A percentile compares a stretch with the other conserved stretches of the same genome.
These are phyloP conservation scores for Sander vitreus DNA, from an alignment of 2,113 vertebrate genomes.

Conservation along the genomic window DNA sequence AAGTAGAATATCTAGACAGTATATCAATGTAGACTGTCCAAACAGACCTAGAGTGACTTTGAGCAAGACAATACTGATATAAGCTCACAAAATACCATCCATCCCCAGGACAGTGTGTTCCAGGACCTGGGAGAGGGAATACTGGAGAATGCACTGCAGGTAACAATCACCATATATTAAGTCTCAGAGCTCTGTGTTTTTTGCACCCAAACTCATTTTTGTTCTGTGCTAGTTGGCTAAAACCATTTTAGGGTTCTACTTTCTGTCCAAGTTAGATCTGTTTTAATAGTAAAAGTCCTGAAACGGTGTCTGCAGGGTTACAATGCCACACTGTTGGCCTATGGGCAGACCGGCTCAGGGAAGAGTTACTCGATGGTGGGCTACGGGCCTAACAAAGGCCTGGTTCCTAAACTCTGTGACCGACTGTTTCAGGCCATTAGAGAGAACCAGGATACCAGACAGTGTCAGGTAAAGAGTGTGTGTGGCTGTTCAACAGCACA, in stretches of 20 bases:
- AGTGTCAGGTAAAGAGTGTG: conserved; percentile 82
- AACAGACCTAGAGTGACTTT: no score
- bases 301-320: conserved; percentile 82
- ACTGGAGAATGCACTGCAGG: conserved; percentile 86
- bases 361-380: conserved; percentile 92
- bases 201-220: neutral
- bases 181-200: neutral
- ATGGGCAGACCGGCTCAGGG: conserved; percentile 88
- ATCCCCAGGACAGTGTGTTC: conserved; percentile 83
- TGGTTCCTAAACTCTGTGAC: conserved; percentile 86
- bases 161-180: conserved; percentile 13
- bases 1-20: neutral
- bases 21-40: neutral
- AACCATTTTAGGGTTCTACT: neutral
- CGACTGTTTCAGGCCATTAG: conserved; percentile 85
- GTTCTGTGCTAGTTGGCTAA: neutral
- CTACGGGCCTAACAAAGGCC: conserved; percentile 87
- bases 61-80: neutral
- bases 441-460: conserved; percentile 80
- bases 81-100: conserved; percentile 1
- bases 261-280: neutral
- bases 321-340: conserved; percentile 87
- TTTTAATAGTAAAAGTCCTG: neutral
- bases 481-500: neutral
- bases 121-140: conserved; percentile 85